Conservation (phyloP, 2,797 vertebrate species). For the Tenualosa thibaudeaui region DNA sequence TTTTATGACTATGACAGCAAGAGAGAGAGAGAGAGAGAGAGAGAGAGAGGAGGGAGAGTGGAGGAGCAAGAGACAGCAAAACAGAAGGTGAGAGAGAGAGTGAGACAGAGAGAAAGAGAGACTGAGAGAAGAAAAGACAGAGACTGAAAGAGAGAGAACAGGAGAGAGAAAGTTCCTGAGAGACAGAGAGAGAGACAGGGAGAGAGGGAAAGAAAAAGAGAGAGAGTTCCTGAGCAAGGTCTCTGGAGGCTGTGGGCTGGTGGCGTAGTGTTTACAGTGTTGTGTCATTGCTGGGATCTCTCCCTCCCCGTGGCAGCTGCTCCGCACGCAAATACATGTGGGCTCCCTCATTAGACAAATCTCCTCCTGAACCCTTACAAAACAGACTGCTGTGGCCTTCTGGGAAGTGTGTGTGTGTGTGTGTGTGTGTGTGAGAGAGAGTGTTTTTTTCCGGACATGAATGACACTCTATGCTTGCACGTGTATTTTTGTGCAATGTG, state of each 20-base stretch:
- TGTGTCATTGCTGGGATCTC: not conserved
- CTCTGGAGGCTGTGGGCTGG: not conserved
- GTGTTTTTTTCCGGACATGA: not conserved
- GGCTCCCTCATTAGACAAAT: not conserved
- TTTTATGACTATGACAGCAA: not conserved
- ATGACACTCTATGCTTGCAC: not conserved
- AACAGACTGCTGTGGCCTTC: not conserved
- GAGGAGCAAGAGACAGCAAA: not conserved
- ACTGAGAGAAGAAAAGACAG: not conserved
- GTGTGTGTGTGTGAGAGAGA: not conserved
- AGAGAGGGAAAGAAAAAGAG: not conserved
- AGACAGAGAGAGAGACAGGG: not conserved
- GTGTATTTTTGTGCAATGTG: not conserved
- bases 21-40: not conserved
- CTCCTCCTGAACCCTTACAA: not conserved
- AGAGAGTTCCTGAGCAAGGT: not conserved
- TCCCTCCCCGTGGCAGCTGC: conserved; percentile 1
- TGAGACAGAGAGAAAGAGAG: not conserved
- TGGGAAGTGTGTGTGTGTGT: not conserved
- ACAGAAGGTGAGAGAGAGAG: not conserved
- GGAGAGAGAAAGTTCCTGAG: not conserved
- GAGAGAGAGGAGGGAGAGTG: not conserved
- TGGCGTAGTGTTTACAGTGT: not conserved
- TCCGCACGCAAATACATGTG: conserved; percentile 27
- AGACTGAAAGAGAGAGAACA: too few relatives aligned